Evolutionary conservation across 2,797 vertebrate species (phyloP), one percentile per base, ranked within the genome.

Genomic region (Mionectes olivaceus): DNA sequence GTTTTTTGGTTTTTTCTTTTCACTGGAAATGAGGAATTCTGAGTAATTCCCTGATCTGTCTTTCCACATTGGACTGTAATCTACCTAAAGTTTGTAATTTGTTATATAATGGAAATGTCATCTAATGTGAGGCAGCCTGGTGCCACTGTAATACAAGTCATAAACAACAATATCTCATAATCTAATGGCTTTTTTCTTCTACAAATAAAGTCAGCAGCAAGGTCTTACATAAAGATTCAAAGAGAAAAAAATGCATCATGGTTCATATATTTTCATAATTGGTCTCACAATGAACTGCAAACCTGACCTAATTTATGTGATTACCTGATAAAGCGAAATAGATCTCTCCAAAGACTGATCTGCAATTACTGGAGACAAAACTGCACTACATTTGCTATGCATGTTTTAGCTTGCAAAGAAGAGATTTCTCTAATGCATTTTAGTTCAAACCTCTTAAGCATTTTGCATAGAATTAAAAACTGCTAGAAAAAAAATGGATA

Each of bases 91-190:
- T 70, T 86, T 44, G 39, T 69, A 65, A 81, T 64, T 68, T 70
- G 30, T 87, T 90, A 30, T 83, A 35, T 47, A 84, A 90, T 61
- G 53, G 60, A 83, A 93, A 80, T 73, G 56, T 55, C 84, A 91
- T 85, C 75, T 83, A 85, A 83, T 24, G 53, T 68, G 84, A 94
- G 53, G 90, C 87, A 93, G 89, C 73, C 93, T 92, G 87, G 75
- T 95, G 87, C 88, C 90, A 93, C 83, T 89, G 50, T 47, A 85
- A 68, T 71, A 70, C 63, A 74, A 94, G 79, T 53, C 77, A 92
- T 87, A 94, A 94, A 74, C 64, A 93, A 39, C 83, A 87, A 64
- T 74, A 89, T 32, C 52, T 80, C 86, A 69, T 49, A 83, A 80
- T 43, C 39, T 53, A 89, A 85, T 65, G 44, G 4, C 4, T 90